A percentile compares a stretch with the other conserved stretches of the same genome.
These are phyloP conservation scores for Mamestra brassicae DNA, from an alignment of 2,888 invertebrate species.

Conservation along the genomic window DNA sequence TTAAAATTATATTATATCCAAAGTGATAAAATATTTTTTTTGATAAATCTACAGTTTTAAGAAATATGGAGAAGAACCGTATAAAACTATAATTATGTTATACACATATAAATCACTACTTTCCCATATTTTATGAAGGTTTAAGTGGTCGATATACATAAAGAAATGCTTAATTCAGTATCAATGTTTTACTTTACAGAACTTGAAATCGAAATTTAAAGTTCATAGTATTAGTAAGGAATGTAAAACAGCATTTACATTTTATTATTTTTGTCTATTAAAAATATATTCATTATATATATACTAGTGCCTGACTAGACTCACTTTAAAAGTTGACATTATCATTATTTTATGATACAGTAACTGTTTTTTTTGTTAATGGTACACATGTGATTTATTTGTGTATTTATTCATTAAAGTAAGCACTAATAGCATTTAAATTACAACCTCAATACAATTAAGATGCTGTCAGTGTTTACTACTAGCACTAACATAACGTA, in stretches of 20 bases:
- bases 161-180: constrained; percentile 38
- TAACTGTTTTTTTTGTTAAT: constrained; percentile 36
- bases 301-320: constrained; percentile 52
- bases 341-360: constrained; percentile 31
- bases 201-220: constrained; percentile 3
- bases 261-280: constrained; percentile 17
- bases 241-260: constrained; percentile 43
- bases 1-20: constrained; percentile 29
- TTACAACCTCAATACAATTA: constrained; percentile 24
- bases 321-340: constrained; percentile 35
- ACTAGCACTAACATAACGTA: constrained; percentile 18
- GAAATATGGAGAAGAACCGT: constrained; percentile 37
- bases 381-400: constrained; percentile 67
- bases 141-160: neutral
- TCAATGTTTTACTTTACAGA: constrained; percentile 13
- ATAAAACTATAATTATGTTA: constrained; percentile 47
- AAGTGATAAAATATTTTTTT: constrained; percentile 22
- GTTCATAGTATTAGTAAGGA: constrained; percentile 43
- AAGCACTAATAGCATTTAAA: constrained; percentile 51
- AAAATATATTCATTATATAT: constrained; percentile 23
- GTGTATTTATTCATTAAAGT: constrained; percentile 45
- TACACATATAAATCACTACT: constrained; percentile 67
- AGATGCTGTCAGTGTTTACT: constrained; percentile 51
- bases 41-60: constrained; percentile 40
- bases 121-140: constrained; percentile 38